Conservation (phyloP, 2,113 vertebrate genomes). For the Brienomyrus brachyistius region DNA sequence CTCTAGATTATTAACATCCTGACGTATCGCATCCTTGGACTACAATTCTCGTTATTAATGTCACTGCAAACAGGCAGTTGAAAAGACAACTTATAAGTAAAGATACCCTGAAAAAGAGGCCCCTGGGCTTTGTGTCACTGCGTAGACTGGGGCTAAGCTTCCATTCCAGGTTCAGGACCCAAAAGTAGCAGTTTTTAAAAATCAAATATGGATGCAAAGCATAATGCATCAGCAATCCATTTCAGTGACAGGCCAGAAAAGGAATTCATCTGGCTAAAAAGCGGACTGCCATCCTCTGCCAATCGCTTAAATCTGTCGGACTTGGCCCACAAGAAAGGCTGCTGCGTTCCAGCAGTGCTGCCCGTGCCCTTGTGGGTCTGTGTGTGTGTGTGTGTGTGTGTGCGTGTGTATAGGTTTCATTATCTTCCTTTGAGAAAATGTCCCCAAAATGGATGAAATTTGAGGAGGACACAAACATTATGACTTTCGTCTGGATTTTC, state of each 20-base stretch:
- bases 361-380: background rate
- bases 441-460: background rate
- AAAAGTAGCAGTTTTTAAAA: background rate
- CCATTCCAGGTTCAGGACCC: background rate
- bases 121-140: background rate
- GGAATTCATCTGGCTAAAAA: background rate
- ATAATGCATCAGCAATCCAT: conserved; percentile 1
- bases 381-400: background rate
- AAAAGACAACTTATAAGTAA: background rate
- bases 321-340: background rate
- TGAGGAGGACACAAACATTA: background rate
- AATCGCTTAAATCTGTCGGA: background rate
- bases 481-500: background rate
- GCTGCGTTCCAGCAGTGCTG: background rate
- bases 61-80: background rate
- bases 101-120: background rate
- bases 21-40: background rate
- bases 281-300: background rate
- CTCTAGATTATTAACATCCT: background rate
- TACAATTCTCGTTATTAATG: conserved; percentile 1
- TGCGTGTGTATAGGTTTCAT: background rate
- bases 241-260: background rate
- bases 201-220: background rate
- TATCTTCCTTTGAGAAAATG: background rate
- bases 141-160: background rate